phyloP scores from a whole-genome alignment of 2,797 vertebrate species.

The Ammospiza maritima region DNA sequence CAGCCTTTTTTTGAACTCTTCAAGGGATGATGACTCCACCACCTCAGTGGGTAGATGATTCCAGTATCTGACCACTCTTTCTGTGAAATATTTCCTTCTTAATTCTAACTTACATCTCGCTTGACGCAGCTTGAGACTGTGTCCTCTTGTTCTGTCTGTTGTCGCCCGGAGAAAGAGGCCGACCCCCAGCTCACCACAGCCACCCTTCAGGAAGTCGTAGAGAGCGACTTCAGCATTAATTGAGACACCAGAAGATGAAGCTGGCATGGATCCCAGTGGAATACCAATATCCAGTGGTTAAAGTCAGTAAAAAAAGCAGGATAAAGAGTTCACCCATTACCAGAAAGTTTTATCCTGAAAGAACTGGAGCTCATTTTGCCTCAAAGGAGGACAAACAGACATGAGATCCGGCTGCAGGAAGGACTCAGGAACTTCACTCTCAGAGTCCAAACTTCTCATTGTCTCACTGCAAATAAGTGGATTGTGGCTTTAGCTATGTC shows the following conservation, averaged over 20 bases:
- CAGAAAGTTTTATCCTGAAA: background rate
- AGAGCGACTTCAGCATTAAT: background rate
- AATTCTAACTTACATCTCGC: too few relatives aligned
- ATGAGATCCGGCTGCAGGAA: background rate
- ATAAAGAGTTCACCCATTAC: background rate
- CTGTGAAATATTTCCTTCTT: too few relatives aligned
- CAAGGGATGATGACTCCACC: too few relatives aligned
- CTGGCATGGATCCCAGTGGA: background rate
- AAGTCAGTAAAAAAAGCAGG: background rate
- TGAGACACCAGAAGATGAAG: background rate
- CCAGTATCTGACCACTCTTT: too few relatives aligned
- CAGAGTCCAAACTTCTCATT: background rate
- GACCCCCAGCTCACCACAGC: too few relatives aligned
- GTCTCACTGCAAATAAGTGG: background rate
- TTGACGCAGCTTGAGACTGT: too few relatives aligned
- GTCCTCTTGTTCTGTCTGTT: too few relatives aligned
- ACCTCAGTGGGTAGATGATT: too few relatives aligned
- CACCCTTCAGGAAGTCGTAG: too few relatives aligned
- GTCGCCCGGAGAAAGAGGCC: too few relatives aligned
- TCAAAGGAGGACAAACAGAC: background rate
- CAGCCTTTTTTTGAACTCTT: too few relatives aligned
- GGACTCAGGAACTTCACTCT: fast-evolving
- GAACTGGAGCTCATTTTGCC: background rate
- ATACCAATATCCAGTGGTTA: background rate
- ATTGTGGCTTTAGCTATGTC: background rate